A percentile compares a stretch with the other conserved stretches of the same genome.
phyloP scores from a whole-genome alignment of 2,797 vertebrate species.

The Gymnothorax reevesii region DNA sequence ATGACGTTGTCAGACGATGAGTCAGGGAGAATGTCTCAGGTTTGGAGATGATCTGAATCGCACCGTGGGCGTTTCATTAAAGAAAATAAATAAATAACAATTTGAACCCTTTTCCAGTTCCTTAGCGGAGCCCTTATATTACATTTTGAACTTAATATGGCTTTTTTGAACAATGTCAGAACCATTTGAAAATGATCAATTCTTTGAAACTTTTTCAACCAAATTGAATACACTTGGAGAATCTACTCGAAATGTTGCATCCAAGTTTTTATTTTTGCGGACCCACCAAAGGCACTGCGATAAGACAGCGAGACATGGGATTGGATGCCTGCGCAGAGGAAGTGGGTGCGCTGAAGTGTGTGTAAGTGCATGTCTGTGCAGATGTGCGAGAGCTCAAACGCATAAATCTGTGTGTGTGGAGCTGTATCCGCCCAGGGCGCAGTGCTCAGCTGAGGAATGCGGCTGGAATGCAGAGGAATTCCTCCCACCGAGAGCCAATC shows the following conservation, averaged over 20 bases:
- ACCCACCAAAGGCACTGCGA: neutral
- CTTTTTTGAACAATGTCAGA: neutral
- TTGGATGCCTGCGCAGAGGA: neutral
- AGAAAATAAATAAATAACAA: neutral
- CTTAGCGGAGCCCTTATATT: neutral
- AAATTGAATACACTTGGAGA: neutral
- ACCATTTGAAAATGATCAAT: neutral
- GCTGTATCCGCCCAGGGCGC: conserved; percentile 26
- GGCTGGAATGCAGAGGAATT: conserved; percentile 55
- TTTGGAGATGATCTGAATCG: neutral
- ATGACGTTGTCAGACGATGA: neutral
- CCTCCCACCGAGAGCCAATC: conserved; percentile 43
- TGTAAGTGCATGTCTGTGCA: neutral
- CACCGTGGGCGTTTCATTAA: neutral
- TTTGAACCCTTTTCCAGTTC: neutral
- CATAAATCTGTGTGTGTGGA: neutral
- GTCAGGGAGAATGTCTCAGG: neutral
- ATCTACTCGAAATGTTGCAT: neutral
- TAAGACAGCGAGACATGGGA: conserved; percentile 18
- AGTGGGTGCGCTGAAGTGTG: neutral
- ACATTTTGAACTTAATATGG: neutral
- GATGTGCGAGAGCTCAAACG: too few relatives aligned
- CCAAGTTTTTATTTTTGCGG: neutral
- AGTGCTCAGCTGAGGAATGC: conserved; percentile 49
- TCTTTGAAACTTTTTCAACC: neutral